Evolutionary conservation across 2,888 invertebrate genomes (phyloP), one percentile per base, ranked within the genome.

Genomic region (Nezara viridula): DNA sequence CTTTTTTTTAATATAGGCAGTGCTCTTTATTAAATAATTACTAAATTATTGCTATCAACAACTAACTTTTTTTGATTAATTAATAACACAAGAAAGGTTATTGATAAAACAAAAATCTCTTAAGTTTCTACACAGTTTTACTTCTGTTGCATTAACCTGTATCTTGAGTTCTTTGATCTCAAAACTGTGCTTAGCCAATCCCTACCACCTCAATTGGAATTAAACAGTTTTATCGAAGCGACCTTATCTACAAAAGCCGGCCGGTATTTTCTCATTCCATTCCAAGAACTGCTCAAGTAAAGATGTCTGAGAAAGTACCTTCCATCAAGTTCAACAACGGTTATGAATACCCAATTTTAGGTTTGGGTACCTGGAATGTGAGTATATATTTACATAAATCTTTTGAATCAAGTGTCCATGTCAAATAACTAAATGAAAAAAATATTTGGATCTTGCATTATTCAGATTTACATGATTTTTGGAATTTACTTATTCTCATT

Each of bases 311-410:
- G 4, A 49, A 88, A 49, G n/a, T n/a, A 14, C 77, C 77, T 24
- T 91, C 91, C 27, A 90, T 93, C 7, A 92, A 92, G 19, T 92
- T 93, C 73, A 92, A 92, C 87, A 93, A 93, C 91, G 93, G 93
- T 9, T 88, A 91, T 40, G 92, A 92, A 90, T 92, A 92, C 92
- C 93, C 93, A 5, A 92, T 92, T 89, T 86, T 93, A 50, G 93
- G 93, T 0, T 91, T 93, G 6, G 93, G 93, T 37, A 93, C 93
- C 19, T 93, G 93, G 91, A 91, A 92, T 92, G 93, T 93, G 91
- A 92, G 49, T 73, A 37, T 60, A 37, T 19, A 27, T 21, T 49
- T 49, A 50, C 86, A 49, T 50, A 44, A n/a, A n/a, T n/a, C n/a
- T n/a, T n/a, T n/a, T n/a, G n/a, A n/a, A n/a, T n/a, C n/a, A n/a